Percentiles rank a stretch among this genome's conserved stretches.
Conservation (phyloP, 1,140 invertebrate species). For the Papilio glaucus region DNA sequence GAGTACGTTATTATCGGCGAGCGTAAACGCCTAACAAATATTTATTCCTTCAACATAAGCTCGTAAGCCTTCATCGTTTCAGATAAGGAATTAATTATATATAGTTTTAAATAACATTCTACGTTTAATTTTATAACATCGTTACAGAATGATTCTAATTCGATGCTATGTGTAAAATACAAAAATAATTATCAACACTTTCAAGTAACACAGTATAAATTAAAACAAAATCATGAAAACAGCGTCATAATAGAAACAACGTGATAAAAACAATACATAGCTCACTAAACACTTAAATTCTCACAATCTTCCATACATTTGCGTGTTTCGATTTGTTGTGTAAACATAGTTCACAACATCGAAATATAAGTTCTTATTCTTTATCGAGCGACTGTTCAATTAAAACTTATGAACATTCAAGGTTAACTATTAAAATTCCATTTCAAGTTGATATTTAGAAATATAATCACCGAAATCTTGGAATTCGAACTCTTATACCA, state of each 20-base stretch:
- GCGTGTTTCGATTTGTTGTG: no score
- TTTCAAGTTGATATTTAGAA: conserved; percentile 1
- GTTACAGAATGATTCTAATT: no score
- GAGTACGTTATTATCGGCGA: conserved; percentile 1
- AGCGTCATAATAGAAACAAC: no score
- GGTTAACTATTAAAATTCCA: background rate
- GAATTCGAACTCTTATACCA: background rate
- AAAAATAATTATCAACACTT: no score
- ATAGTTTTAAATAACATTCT: background rate
- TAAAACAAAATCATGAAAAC: no score
- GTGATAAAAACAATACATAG: no score
- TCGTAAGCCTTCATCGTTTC: background rate
- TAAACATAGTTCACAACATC: background rate
- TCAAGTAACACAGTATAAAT: no score
- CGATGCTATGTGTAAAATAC: no score
- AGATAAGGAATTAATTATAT: background rate
- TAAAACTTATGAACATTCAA: background rate
- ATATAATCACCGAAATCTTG: background rate
- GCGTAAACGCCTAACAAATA: background rate
- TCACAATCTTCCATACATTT: no score
- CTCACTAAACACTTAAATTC: no score
- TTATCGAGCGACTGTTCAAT: background rate
- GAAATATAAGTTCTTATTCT: background rate
- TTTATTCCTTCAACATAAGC: conserved; percentile 1
- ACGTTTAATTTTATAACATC: background rate